Base-by-base conservation (phyloP, 2,113 vertebrate species). In the Isichthys henryi region DNA sequence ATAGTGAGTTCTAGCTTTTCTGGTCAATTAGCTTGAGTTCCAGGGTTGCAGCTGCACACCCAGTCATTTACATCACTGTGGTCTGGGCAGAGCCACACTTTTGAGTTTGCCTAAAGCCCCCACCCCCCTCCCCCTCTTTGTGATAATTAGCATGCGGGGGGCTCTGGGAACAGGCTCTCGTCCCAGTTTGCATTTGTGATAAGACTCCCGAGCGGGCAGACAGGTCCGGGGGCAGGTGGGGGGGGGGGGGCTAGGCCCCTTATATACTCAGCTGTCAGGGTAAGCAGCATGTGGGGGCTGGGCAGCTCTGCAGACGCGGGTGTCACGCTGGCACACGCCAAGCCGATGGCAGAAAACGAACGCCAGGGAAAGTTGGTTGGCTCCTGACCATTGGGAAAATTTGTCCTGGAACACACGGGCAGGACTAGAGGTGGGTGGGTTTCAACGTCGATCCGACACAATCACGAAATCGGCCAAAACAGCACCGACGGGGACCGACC, bases 251-350 rank as follows among this genome's bases (percentile, higher is more conserved):
- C 27, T 21, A 5, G 49, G 21, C 19, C 35, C 70, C 21, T 39
- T 77, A 45, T 80, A 56, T 27, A 82, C 89, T 56, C 86, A 88
- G 89, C 89, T 58, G 66, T 88, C 89, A 31, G 23, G 49, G 48
- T 27, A n/a, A 8, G 87, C 77, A 45, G 82, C 31, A 56, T 10
- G 15, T 6, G 5, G 48, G 23, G 27, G 58, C 62, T 9, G 1
- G 9, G n/a, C 7, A 3, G n/a, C 23, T 9, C 58, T 3, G 23
- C 8, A 62, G 21, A 9, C 0, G 58, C 0, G 9, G 62, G 62
- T 9, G 0, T 66, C 23, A 9, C 56, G 7, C 21, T 58, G 56
- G 7, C 56, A n/a, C 56, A 58, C 7, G 23, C 23, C 56, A 31
- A 13, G 27, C 8, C 8, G 15, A 86, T 9, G 23, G 11, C n/a